Conservation (phyloP, 2,113 vertebrate genomes). For the Variabilichromis moorii region DNA sequence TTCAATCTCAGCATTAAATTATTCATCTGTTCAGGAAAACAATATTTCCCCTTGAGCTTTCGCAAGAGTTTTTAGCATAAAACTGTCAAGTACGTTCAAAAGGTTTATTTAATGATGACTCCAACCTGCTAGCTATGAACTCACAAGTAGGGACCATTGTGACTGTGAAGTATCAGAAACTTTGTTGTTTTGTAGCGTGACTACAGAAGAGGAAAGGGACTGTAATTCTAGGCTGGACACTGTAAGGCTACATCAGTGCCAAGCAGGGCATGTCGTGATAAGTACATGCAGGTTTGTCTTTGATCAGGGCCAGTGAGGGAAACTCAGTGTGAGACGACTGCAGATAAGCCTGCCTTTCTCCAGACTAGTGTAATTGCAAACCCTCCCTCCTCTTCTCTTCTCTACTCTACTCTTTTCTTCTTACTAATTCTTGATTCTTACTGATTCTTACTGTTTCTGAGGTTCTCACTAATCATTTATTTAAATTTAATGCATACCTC, state of each 20-base stretch:
- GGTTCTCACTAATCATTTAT: background rate
- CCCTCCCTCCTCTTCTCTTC: background rate
- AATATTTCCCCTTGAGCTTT: constrained; percentile 2
- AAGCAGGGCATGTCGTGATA: constrained; percentile 34
- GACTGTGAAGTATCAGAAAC: background rate
- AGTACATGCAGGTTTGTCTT: constrained; percentile 60
- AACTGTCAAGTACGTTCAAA: background rate
- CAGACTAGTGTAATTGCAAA: constrained; percentile 26
- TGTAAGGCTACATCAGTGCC: constrained; percentile 25
- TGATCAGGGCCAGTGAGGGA: constrained; percentile 24
- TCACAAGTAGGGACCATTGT: background rate
- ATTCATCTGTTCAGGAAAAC: constrained; percentile 35
- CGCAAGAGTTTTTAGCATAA: background rate
- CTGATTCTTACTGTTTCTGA: background rate
- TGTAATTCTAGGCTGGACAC: constrained; percentile 20
- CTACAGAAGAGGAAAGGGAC: background rate
- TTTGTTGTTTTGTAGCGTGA: background rate
- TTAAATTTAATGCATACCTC: background rate
- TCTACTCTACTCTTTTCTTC: background rate
- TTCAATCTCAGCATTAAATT: constrained; percentile 12
- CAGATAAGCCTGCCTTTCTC: constrained; percentile 36
- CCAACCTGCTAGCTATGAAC: background rate
- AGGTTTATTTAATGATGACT: background rate
- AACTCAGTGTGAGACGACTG: constrained; percentile 29
- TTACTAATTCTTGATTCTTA: background rate